These are phyloP conservation scores for Azorinus chamasolen DNA, from an alignment of 2,888 invertebrate genomes.

Conservation along the genomic window DNA sequence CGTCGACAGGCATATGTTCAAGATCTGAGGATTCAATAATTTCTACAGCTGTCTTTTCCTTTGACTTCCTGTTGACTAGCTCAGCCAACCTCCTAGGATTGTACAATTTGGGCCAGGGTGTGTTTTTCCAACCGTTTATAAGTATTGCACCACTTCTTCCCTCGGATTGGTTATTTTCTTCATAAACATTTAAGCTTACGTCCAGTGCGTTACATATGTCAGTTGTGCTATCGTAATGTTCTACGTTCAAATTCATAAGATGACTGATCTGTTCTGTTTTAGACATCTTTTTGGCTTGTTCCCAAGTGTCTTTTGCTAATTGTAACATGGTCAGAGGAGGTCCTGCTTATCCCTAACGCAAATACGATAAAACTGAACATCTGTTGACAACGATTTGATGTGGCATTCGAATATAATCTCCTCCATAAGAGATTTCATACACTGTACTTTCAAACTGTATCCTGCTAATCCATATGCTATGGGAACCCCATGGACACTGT, in stretches of 20 bases:
- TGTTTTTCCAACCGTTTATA: slow-evolving; percentile 2
- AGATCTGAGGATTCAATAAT: neutral
- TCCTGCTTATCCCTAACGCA: neutral
- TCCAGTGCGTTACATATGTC: neutral
- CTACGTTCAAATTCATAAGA: slow-evolving; percentile 1
- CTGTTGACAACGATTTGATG: slow-evolving; percentile 15
- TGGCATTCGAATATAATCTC: slow-evolving; percentile 1
- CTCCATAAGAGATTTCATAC: slow-evolving; percentile 5
- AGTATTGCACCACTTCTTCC: slow-evolving; percentile 8
- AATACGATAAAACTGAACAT: slow-evolving; percentile 19
- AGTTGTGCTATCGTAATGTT: neutral
- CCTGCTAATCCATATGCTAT: slow-evolving; percentile 27
- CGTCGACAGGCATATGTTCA: neutral
- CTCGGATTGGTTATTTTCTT: neutral
- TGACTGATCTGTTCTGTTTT: slow-evolving; percentile 9
- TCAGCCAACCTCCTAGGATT: slow-evolving; percentile 8
- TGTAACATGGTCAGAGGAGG: slow-evolving; percentile 18
- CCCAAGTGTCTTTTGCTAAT: slow-evolving; percentile 25
- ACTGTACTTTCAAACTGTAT: slow-evolving; percentile 15
- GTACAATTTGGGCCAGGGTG: slow-evolving; percentile 13
- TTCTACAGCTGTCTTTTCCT: neutral
- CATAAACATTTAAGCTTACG: neutral
- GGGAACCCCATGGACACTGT: slow-evolving; percentile 2
- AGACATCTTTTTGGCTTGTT: slow-evolving; percentile 7
- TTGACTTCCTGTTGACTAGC: neutral